Base-by-base conservation (phyloP, 2,797 vertebrate species). In the Pseudotriccus pelzelni region DNA sequence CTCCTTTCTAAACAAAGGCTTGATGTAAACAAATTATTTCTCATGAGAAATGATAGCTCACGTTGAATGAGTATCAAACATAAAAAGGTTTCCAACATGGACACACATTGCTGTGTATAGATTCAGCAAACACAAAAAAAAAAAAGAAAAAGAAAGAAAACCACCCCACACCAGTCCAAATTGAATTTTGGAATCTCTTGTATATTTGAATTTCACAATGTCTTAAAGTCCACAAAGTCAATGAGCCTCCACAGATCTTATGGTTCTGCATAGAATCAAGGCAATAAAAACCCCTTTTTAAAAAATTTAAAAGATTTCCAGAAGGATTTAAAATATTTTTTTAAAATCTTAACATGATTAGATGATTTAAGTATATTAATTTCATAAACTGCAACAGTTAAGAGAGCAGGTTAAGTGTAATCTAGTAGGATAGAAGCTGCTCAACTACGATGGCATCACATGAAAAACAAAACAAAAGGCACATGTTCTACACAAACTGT, bases 261-360 rank as follows among this genome's bases (percentile, higher is more conserved):
- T 13, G 4, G 11, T 14, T 73, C 63, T 37, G 7, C 2, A 36
- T 1, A 68, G 11, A 68, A 84, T 20, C 15, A 77, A 30, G 70
- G 30, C 10, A 69, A 52, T 16, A 43, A 50, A 78, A 70, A 30
- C 2, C 32, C 12, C 6, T 20, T 46, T 46, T 23, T 46, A 46
- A 46, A 46, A 46, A 11, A 21, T 46, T 46, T 22, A 46, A 46
- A 46, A 46, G 44, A 46, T 22, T 23, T 46, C 12, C 24, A 23
- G 24, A 47, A 47, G 46, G 10, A 23, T 23, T 47, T 22, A 47
- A 47, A 47, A 47, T 13, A 23, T 5, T 47, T 23, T 47, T 12
- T 13, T 23, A 47, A 47, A 23, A 23, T 5, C 0, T 0, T 15
- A 43, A 32, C 19, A 25, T 18, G 8, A n/a, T n/a, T 24, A 44